These are phyloP conservation scores for Hydriomena furcata DNA, from an alignment of 2,888 invertebrate genomes.

Conservation along the genomic window DNA sequence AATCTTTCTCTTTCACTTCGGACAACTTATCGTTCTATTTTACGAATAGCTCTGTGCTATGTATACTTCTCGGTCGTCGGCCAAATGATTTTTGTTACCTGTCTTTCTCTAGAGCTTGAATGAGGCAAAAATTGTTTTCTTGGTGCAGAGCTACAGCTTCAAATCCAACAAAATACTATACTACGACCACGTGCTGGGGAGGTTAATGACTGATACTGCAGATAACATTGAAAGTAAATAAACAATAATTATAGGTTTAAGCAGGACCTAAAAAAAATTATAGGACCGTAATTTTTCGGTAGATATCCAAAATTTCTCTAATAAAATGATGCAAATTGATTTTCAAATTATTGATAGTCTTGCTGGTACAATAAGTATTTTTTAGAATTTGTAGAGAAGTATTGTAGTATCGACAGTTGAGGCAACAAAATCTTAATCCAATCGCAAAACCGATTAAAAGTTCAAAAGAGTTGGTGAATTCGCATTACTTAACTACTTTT, in stretches of 20 bases:
- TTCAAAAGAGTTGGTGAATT: too few species aligned
- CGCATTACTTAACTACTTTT: too few species aligned
- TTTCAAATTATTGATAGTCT: background rate
- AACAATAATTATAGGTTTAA: constrained; percentile 51
- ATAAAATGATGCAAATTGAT: background rate
- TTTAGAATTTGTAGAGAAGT: too few species aligned
- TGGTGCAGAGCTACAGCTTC: constrained; percentile 81
- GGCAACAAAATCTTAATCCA: too few species aligned
- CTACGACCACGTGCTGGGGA: constrained; percentile 75
- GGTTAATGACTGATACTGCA: constrained; percentile 79
- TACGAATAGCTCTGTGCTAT: constrained; percentile 82
- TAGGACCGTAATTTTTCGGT: constrained; percentile 13
- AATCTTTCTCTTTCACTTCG: constrained; percentile 61
- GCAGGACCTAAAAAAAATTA: constrained; percentile 16
- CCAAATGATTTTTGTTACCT: constrained; percentile 81
- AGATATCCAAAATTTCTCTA: background rate
- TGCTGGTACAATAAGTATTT: background rate
- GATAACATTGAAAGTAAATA: constrained; percentile 77
- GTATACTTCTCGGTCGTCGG: constrained; percentile 83
- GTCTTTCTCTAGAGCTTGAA: constrained; percentile 83
- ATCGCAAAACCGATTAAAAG: too few species aligned
- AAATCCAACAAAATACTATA: constrained; percentile 79
- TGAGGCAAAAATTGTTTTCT: constrained; percentile 78
- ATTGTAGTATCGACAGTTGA: too few species aligned
- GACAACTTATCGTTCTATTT: constrained; percentile 77